phyloP scores from a whole-genome alignment of 92 coral and sea anemone species.

The Palythoa grandiflora region DNA sequence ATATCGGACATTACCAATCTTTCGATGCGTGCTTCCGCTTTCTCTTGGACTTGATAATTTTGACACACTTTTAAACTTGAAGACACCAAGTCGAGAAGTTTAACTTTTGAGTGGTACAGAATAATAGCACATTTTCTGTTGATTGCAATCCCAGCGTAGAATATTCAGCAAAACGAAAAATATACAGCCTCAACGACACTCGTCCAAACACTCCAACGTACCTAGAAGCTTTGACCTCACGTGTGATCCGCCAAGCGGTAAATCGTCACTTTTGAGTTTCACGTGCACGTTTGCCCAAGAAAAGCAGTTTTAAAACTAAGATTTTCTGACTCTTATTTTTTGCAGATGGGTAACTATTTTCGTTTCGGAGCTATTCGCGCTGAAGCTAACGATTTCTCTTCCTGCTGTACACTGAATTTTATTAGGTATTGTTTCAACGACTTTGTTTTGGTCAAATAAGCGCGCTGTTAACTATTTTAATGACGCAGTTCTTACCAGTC shows the following conservation, averaged over 20 bases:
- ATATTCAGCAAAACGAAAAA: neutral
- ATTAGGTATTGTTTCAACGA: neutral
- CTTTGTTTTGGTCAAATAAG: neutral
- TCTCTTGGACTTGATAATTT: neutral
- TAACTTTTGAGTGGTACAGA: neutral
- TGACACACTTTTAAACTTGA: neutral
- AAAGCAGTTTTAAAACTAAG: neutral
- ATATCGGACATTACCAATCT: constrained; percentile 1
- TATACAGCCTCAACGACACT: neutral
- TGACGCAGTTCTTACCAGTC: neutral
- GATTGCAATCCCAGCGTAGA: neutral
- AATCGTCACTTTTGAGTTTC: neutral
- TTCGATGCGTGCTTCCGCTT: neutral
- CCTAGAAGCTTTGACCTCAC: neutral
- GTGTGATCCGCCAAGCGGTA: neutral
- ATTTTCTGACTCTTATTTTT: neutral
- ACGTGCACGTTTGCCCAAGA: neutral
- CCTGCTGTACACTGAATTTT: neutral
- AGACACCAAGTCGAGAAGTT: no score
- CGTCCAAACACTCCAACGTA: neutral
- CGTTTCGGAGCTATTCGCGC: neutral
- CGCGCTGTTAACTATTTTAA: neutral
- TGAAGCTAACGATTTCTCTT: neutral
- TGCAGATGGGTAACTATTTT: neutral
- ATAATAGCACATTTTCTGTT: neutral